A percentile compares a stretch with the other conserved stretches of the same genome.
These are phyloP conservation scores for Chloroceryle aenea DNA, from an alignment of 2,113 vertebrate species.

Conservation along the genomic window DNA sequence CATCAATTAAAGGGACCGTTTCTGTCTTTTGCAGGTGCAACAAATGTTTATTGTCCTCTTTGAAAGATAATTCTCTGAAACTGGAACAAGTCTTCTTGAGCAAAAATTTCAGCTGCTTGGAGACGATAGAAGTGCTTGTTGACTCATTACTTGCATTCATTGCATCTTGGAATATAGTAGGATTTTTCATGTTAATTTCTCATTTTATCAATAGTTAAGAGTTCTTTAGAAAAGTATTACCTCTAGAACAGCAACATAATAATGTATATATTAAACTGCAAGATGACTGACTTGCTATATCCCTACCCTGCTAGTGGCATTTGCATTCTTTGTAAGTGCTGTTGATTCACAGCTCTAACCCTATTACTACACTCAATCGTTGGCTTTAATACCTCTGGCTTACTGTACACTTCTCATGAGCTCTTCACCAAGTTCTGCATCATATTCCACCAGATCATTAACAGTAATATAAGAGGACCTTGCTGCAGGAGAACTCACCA, in stretches of 20 bases:
- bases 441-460: neutral
- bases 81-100: neutral
- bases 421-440: neutral
- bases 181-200: neutral
- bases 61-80: neutral
- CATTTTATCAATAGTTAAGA: neutral
- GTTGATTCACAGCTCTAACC: neutral
- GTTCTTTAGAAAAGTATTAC: neutral
- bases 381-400: neutral
- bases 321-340: neutral
- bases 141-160: neutral
- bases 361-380: neutral
- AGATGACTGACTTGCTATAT: neutral
- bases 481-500: neutral
- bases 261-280: neutral
- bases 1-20: neutral
- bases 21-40: neutral
- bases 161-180: neutral
- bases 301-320: neutral
- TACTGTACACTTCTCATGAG: neutral
- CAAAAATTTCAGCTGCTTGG: neutral
- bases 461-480: neutral
- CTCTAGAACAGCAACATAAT: neutral
- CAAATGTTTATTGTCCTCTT: neutral
- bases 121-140: neutral